These are phyloP conservation scores for Corapipo altera DNA, from an alignment of 2,113 vertebrate species.

Conservation along the genomic window DNA sequence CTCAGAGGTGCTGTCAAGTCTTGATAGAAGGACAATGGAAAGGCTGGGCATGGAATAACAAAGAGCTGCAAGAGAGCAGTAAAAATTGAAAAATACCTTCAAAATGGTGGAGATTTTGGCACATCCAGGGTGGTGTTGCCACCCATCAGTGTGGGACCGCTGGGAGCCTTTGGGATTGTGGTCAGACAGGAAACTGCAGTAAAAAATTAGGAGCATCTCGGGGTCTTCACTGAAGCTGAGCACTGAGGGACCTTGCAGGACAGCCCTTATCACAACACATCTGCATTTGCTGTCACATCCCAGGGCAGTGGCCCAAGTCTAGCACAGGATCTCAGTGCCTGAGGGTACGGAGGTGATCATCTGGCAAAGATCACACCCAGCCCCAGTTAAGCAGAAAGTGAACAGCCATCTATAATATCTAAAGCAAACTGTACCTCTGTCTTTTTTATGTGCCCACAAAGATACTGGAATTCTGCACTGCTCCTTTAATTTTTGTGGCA, in stretches of 20 bases:
- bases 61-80: neutral
- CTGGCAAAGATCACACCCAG: neutral
- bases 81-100: neutral
- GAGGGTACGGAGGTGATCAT: neutral
- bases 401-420: neutral
- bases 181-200: neutral
- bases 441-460: neutral
- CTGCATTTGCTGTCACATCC: neutral
- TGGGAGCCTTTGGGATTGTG: neutral
- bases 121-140: accelerated
- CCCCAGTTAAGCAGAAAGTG: neutral
- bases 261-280: neutral
- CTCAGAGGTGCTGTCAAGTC: neutral
- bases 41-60: neutral
- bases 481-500: neutral
- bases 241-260: neutral
- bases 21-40: neutral
- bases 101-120: neutral
- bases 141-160: neutral
- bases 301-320: neutral
- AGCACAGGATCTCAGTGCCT: neutral
- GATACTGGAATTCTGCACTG: neutral
- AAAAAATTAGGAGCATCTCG: neutral
- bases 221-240: neutral
- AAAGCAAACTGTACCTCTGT: neutral